Percentiles rank a stretch among this genome's conserved stretches.
Conservation (phyloP, 2,113 vertebrate species). For the Tupaia tana region DNA sequence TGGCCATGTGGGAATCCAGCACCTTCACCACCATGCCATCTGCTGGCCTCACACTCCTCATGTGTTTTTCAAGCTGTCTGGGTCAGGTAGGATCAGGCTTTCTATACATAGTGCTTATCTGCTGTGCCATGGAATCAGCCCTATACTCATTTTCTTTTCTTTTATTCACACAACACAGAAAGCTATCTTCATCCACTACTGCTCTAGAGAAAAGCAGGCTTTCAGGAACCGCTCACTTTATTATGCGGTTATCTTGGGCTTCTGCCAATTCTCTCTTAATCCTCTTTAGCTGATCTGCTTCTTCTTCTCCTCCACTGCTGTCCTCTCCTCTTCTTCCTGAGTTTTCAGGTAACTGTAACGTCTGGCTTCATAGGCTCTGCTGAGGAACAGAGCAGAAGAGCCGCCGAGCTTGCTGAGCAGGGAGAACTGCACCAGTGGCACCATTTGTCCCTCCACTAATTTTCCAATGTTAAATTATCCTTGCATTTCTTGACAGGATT, state of each 20-base stretch:
- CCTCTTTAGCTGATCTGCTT: neutral
- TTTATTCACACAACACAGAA: neutral
- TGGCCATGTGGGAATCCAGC: too few relatives aligned
- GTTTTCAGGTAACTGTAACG: conserved; percentile 85
- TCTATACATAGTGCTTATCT: too few relatives aligned
- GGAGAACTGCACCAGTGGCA: neutral
- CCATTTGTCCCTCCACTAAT: neutral
- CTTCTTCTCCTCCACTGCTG: neutral
- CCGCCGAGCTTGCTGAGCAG: conserved; percentile 84
- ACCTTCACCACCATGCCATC: too few relatives aligned
- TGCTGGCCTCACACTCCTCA: too few relatives aligned
- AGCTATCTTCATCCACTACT: neutral
- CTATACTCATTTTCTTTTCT: too few relatives aligned
- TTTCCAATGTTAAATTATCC: neutral
- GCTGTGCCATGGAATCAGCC: too few relatives aligned
- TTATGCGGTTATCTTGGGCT: conserved; percentile 89
- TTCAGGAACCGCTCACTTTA: conserved; percentile 75
- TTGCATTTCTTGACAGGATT: neutral
- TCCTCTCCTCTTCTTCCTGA: neutral
- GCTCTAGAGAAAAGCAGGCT: neutral
- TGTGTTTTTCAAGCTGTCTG: too few relatives aligned
- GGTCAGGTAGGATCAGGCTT: too few relatives aligned
- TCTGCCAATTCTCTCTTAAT: neutral
- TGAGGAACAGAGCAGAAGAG: conserved; percentile 89
- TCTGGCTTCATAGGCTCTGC: conserved; percentile 89